phyloP scores from a whole-genome alignment of 2,797 vertebrate species.

The Micromesistius poutassou region DNA sequence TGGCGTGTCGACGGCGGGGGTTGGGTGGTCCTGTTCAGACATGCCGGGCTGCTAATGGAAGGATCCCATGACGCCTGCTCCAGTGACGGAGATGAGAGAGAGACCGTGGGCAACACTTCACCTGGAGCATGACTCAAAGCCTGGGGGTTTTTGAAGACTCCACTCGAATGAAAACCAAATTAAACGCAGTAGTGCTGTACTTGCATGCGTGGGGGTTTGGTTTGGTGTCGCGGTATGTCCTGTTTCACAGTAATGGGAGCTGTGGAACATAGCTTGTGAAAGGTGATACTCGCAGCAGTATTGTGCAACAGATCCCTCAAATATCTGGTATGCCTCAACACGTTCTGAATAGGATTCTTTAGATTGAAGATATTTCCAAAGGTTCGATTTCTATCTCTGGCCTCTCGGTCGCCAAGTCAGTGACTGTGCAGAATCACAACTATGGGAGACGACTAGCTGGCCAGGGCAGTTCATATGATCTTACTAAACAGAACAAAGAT shows the following conservation, averaged over 20 bases:
- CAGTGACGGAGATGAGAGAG: slow-evolving; percentile 55
- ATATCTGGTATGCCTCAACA: slow-evolving; percentile 61
- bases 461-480: no score
- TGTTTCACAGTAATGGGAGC: slow-evolving; percentile 41
- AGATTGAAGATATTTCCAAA: slow-evolving; percentile 24
- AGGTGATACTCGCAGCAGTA: slow-evolving; percentile 49
- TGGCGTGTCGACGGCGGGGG: slow-evolving; percentile 56
- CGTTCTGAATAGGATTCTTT: slow-evolving; percentile 35
- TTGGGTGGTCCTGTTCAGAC: slow-evolving; percentile 64
- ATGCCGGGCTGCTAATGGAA: slow-evolving; percentile 54
- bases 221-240: not conserved
- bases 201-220: not conserved
- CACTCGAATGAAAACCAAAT: slow-evolving; percentile 12
- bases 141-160: slow-evolving; percentile 35
- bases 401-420: no score
- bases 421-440: no score
- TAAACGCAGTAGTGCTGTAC: not conserved
- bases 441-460: no score
- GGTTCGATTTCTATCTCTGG: not conserved
- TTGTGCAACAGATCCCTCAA: slow-evolving; percentile 64
- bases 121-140: not conserved
- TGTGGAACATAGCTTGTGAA: slow-evolving; percentile 57
- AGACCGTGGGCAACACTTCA: slow-evolving; percentile 27
- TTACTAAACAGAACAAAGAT: no score
- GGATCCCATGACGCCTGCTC: slow-evolving; percentile 45